phyloP scores from a whole-genome alignment of 2,888 invertebrate species.

The Cyclophora punctaria region DNA sequence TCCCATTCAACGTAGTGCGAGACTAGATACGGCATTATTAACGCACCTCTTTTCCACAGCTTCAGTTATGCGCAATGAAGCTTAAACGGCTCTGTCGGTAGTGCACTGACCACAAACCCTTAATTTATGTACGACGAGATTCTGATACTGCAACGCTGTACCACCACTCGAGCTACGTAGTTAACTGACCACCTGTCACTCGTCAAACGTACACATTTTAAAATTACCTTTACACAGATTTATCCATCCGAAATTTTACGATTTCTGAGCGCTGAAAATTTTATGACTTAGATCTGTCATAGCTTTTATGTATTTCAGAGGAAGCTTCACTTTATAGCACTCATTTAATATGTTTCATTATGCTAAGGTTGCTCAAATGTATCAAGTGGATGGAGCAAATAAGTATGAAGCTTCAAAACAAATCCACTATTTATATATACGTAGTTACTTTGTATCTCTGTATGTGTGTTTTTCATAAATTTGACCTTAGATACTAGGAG shows the following conservation, averaged over 20 bases:
- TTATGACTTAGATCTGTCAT: not conserved
- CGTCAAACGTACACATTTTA: not conserved
- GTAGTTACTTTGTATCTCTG: too few species aligned
- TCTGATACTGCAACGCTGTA: conserved; percentile 41
- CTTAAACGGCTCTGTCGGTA: conserved; percentile 48
- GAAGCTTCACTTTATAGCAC: too few species aligned
- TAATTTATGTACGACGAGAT: conserved; percentile 64
- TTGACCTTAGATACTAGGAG: not conserved
- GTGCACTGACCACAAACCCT: conserved; percentile 40
- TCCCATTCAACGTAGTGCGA: too few species aligned
- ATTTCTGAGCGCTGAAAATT: too few species aligned
- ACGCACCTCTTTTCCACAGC: conserved; percentile 30
- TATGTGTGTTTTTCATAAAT: not conserved
- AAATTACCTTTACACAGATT: not conserved
- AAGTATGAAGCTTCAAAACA: too few species aligned
- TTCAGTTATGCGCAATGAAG: conserved; percentile 56
- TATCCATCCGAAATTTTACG: too few species aligned
- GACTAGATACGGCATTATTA: not conserved
- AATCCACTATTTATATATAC: too few species aligned
- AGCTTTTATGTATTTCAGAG: too few species aligned
- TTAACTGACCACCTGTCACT: conserved; percentile 27
- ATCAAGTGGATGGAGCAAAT: too few species aligned
- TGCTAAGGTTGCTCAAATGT: too few species aligned
- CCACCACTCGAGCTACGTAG: conserved; percentile 21
- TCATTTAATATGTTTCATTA: too few species aligned